A percentile compares a stretch with the other conserved stretches of the same genome.
These are phyloP conservation scores for Vanessa tameamea DNA, from an alignment of 1,140 invertebrate species.

Conservation along the genomic window DNA sequence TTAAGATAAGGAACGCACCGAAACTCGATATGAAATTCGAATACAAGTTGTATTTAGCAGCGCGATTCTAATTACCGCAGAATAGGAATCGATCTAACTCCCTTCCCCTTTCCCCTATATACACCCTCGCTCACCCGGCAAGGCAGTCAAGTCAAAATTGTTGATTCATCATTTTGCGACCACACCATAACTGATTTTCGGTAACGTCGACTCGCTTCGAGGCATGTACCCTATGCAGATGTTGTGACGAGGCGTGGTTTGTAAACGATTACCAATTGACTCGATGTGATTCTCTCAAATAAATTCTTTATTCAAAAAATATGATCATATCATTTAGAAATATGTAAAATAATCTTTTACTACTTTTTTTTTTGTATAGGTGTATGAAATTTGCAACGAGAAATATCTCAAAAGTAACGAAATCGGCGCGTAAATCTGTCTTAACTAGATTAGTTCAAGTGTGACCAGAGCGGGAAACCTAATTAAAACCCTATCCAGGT, in stretches of 20 bases:
- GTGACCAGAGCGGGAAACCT: constrained; percentile 19
- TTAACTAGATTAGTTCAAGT: constrained; percentile 15
- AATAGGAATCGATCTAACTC: constrained; percentile 75
- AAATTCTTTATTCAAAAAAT: not conserved
- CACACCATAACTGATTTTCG: constrained; percentile 54
- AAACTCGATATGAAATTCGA: constrained; percentile 14
- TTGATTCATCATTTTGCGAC: constrained; percentile 58
- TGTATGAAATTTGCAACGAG: not conserved
- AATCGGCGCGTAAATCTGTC: constrained; percentile 1
- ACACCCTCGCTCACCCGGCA: constrained; percentile 32
- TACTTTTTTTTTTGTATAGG: too few species aligned
- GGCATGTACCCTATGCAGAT: constrained; percentile 19
- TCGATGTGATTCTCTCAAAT: not conserved
- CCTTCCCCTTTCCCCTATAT: constrained; percentile 38
- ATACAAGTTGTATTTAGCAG: constrained; percentile 54
- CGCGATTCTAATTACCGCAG: constrained; percentile 73
- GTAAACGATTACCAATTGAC: constrained; percentile 6
- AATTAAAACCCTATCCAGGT: constrained; percentile 27
- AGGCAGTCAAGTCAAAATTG: constrained; percentile 58
- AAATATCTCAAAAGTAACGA: constrained; percentile 6
- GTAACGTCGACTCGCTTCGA: constrained; percentile 36
- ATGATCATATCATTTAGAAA: not conserved
- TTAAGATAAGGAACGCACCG: not conserved
- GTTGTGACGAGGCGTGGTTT: constrained; percentile 19
- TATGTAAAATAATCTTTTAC: too few species aligned